Evolutionary conservation across 2,113 vertebrate species (phyloP), one percentile per base, ranked within the genome.

Genomic region (Zosterops lateralis): DNA sequence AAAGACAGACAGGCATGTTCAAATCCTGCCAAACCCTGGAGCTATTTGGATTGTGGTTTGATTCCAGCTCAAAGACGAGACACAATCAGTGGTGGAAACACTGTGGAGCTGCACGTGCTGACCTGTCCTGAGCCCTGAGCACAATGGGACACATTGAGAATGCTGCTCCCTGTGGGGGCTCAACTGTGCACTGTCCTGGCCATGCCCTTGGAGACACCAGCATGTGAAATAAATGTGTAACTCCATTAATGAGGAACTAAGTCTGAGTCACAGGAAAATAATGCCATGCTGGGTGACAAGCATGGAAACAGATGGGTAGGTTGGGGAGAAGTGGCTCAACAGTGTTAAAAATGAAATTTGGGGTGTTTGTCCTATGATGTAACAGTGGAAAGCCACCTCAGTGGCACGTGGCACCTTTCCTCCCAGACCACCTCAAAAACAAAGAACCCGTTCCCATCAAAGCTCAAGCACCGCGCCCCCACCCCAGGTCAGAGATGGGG

Each of bases 181-280:
- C 0, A 0, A 44, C 64, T 5, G 6, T 44, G 26, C 68, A 80
- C 10, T 1, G 0, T 76, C 48, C 45, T 3, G 0, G 0, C 47
- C 60, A 17, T 0, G 16, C 44, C 73, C 57, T 26, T 2, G 5
- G 64, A 29, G 53, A 20, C 61, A 77, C 14, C 0, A 0, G 31
- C 26, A 31, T 57, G 85, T 67, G 61, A 88, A 93, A 85, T 74
- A 28, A 80, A 84, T 72, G 68, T 45, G 85, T 84, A 85, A 95
- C 56, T 56, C 40, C 3, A 14, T 78, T 94, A 91, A 97, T 74
- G 91, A 95, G 95, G 94, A 96, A 84, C 73, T 70, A 45, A 88
- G 28, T 68, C 61, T 95, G 95, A 95, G 92, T 96, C 90, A 95
- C 89, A 94, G 94, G 94, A 96, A 95, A 84, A 72, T 1, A 75